A percentile compares a stretch with the other conserved stretches of the same genome.
Conservation (phyloP, 2,888 invertebrate genomes). For the Dasysyrphus tricinctus region DNA sequence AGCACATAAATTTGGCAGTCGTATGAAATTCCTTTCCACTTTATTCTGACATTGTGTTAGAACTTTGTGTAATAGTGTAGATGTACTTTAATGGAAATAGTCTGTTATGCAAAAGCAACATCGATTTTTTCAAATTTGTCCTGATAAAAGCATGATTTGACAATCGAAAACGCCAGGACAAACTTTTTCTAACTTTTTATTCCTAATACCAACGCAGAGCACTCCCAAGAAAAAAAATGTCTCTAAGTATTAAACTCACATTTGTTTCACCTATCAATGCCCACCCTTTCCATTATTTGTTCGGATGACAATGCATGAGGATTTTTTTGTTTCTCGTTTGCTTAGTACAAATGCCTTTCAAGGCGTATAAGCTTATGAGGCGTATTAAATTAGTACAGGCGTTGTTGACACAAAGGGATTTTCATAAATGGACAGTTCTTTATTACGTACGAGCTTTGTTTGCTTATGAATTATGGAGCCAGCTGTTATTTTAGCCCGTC, state of each 20-base stretch:
- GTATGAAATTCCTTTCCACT: too few relatives aligned
- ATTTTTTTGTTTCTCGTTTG: background rate
- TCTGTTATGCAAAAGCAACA: background rate
- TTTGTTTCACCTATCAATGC: slow-evolving; percentile 3
- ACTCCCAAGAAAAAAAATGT: background rate
- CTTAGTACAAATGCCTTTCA: slow-evolving; percentile 15
- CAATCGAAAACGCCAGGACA: slow-evolving; percentile 16
- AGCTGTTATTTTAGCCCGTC: slow-evolving; percentile 35
- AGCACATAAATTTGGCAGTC: too few relatives aligned
- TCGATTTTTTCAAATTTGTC: background rate
- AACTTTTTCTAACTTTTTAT: slow-evolving; percentile 50
- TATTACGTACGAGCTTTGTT: slow-evolving; percentile 10
- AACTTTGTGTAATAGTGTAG: too few relatives aligned
- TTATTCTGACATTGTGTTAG: too few relatives aligned
- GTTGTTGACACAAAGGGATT: slow-evolving; percentile 8
- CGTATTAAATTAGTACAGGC: slow-evolving; percentile 30
- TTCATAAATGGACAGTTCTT: background rate
- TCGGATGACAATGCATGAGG: slow-evolving; percentile 16
- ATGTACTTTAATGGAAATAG: background rate
- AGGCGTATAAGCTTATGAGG: slow-evolving; percentile 33
- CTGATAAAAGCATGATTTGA: background rate
- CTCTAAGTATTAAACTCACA: slow-evolving; percentile 6
- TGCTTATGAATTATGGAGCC: slow-evolving; percentile 39
- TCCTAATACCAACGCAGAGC: background rate
- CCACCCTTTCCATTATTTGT: background rate